A percentile compares a stretch with the other conserved stretches of the same genome.
phyloP scores from a whole-genome alignment of 2,888 invertebrate species.

The Epinotia ramella region DNA sequence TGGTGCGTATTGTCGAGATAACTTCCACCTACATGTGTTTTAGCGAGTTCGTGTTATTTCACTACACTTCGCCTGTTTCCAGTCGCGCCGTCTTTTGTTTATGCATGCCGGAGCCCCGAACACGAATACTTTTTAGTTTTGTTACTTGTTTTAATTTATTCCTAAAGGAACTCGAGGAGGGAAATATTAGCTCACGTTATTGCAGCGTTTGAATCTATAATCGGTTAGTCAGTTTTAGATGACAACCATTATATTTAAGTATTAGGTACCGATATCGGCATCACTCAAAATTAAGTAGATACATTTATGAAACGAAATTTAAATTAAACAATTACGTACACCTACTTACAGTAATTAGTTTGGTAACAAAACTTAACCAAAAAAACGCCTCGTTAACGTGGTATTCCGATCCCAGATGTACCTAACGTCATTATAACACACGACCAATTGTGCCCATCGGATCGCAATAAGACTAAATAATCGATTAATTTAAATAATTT shows the following conservation, averaged over 20 bases:
- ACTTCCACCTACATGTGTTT: conserved; percentile 49
- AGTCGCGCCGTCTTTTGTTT: conserved; percentile 33
- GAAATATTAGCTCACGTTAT: conserved; percentile 20
- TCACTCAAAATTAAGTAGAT: too few relatives aligned
- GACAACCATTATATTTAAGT: too few relatives aligned
- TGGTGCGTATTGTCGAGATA: conserved; percentile 48
- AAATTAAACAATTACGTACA: too few relatives aligned
- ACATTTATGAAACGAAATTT: too few relatives aligned
- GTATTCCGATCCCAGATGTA: conserved; percentile 40
- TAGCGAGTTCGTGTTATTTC: conserved; percentile 47
- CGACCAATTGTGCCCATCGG: conserved; percentile 41
- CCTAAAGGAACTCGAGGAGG: too few relatives aligned
- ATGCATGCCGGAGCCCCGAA: conserved; percentile 19
- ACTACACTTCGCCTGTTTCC: conserved; percentile 30
- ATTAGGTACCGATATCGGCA: too few relatives aligned
- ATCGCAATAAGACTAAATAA: conserved; percentile 39
- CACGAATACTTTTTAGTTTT: conserved; percentile 34
- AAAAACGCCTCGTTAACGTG: background rate
- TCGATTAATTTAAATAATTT: conserved; percentile 46
- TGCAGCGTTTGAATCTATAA: conserved; percentile 11
- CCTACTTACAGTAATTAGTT: background rate
- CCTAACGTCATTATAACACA: conserved; percentile 69
- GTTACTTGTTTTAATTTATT: conserved; percentile 31
- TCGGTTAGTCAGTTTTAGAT: background rate
- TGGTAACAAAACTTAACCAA: background rate